Evolutionary conservation across 2,888 invertebrate species (phyloP).

Genomic region (Carterocephalus palaemon): DNA sequence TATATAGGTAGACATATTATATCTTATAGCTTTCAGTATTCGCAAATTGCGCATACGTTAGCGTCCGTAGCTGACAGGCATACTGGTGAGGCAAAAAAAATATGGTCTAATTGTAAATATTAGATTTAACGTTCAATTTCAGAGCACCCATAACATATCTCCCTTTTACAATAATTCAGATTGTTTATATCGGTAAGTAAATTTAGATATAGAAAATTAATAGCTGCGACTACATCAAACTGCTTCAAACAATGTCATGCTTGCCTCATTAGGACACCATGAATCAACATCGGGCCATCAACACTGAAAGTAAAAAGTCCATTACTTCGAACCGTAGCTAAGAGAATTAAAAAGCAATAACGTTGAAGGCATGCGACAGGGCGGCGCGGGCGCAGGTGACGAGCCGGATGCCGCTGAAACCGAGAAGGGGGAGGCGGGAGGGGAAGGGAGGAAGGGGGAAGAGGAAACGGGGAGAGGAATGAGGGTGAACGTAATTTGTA

Average conservation of each 20-base stretch:
- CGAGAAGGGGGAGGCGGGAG: slow-evolving; percentile 31
- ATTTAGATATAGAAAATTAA: background rate
- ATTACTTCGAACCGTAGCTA: slow-evolving; percentile 55
- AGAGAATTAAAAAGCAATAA: slow-evolving; percentile 72
- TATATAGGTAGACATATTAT: too few species aligned
- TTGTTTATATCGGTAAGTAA: background rate
- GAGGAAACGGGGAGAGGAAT: slow-evolving; percentile 32
- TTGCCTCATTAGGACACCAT: slow-evolving; percentile 38
- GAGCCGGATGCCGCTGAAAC: slow-evolving; percentile 70
- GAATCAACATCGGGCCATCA: slow-evolving; percentile 49
- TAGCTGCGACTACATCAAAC: background rate
- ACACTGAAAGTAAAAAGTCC: slow-evolving; percentile 56
- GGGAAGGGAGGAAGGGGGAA: slow-evolving; percentile 28
- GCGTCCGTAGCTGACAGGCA: too few species aligned
- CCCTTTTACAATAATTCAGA: too few species aligned
- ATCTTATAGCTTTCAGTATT: too few species aligned
- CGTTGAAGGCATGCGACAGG: slow-evolving; percentile 27
- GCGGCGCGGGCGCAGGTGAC: slow-evolving; percentile 70
- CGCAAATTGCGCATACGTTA: too few species aligned
- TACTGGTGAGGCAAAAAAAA: too few species aligned
- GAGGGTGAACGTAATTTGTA: slow-evolving; percentile 41
- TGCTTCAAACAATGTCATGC: slow-evolving; percentile 9
- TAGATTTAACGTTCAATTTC: too few species aligned
- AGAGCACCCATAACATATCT: too few species aligned
- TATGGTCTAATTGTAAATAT: too few species aligned